phyloP scores from a whole-genome alignment of 64 coral and sea anemone species.

The Montipora capricornis region DNA sequence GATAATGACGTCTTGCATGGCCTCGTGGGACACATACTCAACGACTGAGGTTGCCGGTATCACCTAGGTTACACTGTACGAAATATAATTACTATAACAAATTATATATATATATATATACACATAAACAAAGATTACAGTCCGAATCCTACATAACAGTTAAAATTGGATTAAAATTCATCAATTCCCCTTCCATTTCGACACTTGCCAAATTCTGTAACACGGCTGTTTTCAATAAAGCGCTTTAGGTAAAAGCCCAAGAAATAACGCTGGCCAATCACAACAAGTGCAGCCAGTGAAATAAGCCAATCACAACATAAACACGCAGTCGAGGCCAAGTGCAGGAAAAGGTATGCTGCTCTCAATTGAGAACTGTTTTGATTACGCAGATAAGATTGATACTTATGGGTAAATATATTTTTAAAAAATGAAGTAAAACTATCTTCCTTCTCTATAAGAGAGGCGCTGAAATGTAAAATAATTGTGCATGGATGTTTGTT shows the following conservation, averaged over 20 bases:
- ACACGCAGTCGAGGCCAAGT: no score
- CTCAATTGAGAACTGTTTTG: no score
- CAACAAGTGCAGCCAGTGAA: no score
- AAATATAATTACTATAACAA: neutral
- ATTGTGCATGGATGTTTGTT: slow-evolving; percentile 41
- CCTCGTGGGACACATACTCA: neutral
- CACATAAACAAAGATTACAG: neutral
- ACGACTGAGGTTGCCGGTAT: neutral
- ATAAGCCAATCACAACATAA: no score
- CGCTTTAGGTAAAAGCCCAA: no score
- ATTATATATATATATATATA: slow-evolving; percentile 9
- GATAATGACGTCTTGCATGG: neutral
- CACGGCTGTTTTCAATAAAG: neutral
- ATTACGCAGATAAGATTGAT: neutral
- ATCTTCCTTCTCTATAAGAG: neutral
- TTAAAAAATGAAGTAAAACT: neutral
- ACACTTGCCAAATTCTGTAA: neutral
- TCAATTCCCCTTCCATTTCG: neutral
- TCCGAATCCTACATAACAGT: neutral
- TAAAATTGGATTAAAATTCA: slow-evolving; percentile 3
- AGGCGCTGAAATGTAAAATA: slow-evolving; percentile 18
- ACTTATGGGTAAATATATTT: neutral
- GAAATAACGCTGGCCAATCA: no score
- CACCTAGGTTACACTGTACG: neutral
- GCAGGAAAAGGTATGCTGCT: no score